These are phyloP conservation scores for Egretta garzetta DNA, from an alignment of 2,113 vertebrate genomes.

Conservation along the genomic window DNA sequence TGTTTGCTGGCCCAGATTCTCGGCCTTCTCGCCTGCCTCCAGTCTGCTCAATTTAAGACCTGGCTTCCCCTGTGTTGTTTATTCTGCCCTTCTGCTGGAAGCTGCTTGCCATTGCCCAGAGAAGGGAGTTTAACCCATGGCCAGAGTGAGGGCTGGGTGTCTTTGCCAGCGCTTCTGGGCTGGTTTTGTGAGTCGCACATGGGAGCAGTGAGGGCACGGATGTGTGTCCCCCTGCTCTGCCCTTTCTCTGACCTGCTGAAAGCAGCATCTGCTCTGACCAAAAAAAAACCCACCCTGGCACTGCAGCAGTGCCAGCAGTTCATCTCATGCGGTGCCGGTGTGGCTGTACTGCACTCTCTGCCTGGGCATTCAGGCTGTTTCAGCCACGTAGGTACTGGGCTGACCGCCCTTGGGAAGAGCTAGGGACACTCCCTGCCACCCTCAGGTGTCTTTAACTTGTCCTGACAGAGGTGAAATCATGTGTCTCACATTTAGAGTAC, in stretches of 20 bases:
- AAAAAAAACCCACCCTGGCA: not conserved
- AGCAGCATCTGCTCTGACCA: not conserved
- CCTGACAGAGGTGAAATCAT: not conserved
- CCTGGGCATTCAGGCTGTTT: not conserved
- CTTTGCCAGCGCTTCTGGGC: not conserved
- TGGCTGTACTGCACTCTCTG: accelerated
- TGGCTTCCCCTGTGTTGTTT: not conserved
- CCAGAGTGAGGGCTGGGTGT: not conserved
- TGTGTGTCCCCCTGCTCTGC: not conserved
- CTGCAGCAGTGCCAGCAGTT: not conserved
- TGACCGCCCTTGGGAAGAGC: not conserved
- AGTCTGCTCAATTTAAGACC: accelerated
- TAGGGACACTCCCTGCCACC: not conserved
- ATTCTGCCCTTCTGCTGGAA: not conserved
- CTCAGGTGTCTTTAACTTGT: not conserved
- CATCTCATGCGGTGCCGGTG: accelerated
- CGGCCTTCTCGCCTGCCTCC: not conserved
- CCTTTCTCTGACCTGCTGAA: not conserved
- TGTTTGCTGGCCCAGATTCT: not conserved
- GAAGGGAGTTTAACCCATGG: not conserved
- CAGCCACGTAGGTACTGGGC: accelerated
- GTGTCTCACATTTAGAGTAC: not conserved
- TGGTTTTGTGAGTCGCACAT: accelerated
- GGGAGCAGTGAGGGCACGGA: not conserved
- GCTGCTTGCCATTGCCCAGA: not conserved